Evolutionary conservation across 2,113 vertebrate genomes (phyloP).

Genomic region (Arothron firmamentum): DNA sequence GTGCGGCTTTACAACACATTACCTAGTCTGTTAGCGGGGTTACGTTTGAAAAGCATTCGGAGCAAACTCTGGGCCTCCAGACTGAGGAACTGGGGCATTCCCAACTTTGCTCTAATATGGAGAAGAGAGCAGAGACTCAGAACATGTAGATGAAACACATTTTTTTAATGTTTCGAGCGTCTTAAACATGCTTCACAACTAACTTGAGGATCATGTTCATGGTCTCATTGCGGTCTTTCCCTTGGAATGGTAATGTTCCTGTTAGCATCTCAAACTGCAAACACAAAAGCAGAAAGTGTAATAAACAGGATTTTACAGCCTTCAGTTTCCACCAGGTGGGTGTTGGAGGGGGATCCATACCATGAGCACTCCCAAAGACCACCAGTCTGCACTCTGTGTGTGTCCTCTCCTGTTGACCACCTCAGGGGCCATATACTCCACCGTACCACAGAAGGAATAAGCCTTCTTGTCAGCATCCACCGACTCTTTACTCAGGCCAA

Average conservation of each 20-base stretch:
- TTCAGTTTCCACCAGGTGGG: background rate
- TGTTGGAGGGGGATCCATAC: conserved; percentile 62
- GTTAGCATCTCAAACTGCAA: conserved; percentile 95
- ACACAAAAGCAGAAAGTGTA: background rate
- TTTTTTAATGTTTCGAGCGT: background rate
- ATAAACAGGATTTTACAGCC: background rate
- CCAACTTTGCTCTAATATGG: conserved; percentile 86
- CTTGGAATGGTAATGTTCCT: conserved; percentile 95
- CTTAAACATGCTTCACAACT: conserved; percentile 61
- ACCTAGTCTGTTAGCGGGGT: conserved; percentile 95
- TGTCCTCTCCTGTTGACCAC: conserved; percentile 97
- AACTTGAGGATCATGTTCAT: conserved; percentile 99
- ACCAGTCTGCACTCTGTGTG: conserved; percentile 98
- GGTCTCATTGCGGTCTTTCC: conserved; percentile 95
- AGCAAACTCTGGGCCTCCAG: conserved; percentile 95
- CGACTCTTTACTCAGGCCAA: conserved; percentile 98
- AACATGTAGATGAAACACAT: background rate
- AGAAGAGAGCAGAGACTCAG: background rate
- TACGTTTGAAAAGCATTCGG: conserved; percentile 95
- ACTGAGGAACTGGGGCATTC: conserved; percentile 98
- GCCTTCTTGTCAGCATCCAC: conserved; percentile 98
- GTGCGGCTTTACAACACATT: conserved; percentile 31
- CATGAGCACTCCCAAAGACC: conserved; percentile 98
- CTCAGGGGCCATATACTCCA: conserved; percentile 99
- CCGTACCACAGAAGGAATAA: conserved; percentile 98